Percentiles rank a stretch among this genome's conserved stretches.
phyloP scores from a whole-genome alignment of 2,113 vertebrate genomes.

The Podiceps cristatus region DNA sequence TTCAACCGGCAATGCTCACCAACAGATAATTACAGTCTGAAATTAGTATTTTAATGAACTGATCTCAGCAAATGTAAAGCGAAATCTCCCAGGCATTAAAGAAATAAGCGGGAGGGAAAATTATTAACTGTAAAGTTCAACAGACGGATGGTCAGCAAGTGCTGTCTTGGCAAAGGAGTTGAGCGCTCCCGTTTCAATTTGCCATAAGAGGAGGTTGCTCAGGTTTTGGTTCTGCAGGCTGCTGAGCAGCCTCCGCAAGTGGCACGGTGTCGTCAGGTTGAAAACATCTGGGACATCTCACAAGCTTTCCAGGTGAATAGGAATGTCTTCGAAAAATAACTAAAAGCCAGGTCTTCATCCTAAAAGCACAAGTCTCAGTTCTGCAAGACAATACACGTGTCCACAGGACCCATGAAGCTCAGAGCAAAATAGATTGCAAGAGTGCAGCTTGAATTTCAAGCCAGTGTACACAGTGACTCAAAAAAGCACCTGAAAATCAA shows the following conservation, averaged over 20 bases:
- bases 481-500: background rate
- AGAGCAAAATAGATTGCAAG: background rate
- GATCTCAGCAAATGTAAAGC: conserved; percentile 70
- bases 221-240: background rate
- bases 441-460: background rate
- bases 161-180: conserved; percentile 1
- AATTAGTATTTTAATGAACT: conserved; percentile 83
- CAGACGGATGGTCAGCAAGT: conserved; percentile 54
- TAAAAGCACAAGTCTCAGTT: background rate
- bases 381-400: accelerated
- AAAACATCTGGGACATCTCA: background rate
- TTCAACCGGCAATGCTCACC: conserved; percentile 37
- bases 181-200: background rate
- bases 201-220: background rate
- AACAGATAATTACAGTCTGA: conserved; percentile 78
- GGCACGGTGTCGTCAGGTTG: background rate
- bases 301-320: background rate
- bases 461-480: background rate
- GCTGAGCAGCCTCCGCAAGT: background rate
- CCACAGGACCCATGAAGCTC: background rate
- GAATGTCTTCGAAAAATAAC: background rate
- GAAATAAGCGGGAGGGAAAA: conserved; percentile 58
- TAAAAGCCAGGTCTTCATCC: background rate
- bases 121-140: conserved; percentile 54
- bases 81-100: conserved; percentile 73